A percentile compares a stretch with the other conserved stretches of the same genome.
These are phyloP conservation scores for Mionectes olivaceus DNA, from an alignment of 2,797 vertebrate species.

Conservation along the genomic window DNA sequence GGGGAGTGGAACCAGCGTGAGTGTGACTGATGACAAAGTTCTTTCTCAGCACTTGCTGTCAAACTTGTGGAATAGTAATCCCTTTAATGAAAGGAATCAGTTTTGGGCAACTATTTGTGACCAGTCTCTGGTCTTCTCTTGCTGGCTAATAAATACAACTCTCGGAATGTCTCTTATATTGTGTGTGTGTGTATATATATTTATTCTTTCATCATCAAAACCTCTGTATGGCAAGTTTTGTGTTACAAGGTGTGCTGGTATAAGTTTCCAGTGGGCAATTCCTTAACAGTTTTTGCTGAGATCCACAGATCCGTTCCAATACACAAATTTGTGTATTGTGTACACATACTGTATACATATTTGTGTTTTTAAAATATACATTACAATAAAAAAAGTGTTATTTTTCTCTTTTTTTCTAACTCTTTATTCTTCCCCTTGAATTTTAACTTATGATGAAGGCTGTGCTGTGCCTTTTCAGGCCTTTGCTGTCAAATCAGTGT, in stretches of 20 bases:
- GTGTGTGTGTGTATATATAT: accelerated
- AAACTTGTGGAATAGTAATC: neutral
- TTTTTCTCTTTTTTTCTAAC: neutral
- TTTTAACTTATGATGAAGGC: neutral
- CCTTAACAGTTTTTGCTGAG: neutral
- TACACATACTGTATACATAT: neutral
- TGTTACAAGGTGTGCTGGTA: neutral
- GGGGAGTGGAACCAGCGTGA: too few relatives aligned
- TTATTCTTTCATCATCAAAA: neutral
- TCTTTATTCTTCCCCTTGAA: neutral
- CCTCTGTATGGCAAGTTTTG: neutral
- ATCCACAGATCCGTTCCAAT: neutral
- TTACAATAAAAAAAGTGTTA: neutral
- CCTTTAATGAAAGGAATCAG: neutral
- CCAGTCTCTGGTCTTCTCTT: neutral
- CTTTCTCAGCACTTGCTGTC: neutral
- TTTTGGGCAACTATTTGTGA: neutral
- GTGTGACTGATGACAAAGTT: neutral
- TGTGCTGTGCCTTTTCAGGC: neutral
- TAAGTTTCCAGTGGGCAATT: neutral
- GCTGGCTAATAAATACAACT: neutral
- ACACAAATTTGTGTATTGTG: neutral
- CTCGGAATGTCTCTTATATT: neutral
- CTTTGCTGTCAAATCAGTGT: neutral
- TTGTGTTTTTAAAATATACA: neutral